phyloP scores from a whole-genome alignment of 1,140 invertebrate species.

The Copidosoma floridanum region DNA sequence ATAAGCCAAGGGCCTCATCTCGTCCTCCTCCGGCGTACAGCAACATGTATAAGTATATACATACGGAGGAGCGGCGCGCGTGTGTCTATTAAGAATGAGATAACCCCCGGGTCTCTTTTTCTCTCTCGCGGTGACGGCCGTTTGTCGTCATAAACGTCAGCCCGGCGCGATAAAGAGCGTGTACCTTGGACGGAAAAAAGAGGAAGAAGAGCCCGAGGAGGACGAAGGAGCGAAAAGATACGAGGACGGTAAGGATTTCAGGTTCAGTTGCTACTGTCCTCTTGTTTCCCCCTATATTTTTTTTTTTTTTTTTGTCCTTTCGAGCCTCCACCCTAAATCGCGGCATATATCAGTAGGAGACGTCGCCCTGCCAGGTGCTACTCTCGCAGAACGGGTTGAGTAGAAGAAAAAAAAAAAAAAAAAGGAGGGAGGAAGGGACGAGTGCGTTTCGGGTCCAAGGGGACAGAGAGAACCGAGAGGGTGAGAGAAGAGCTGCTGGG shows the following conservation, averaged over 20 bases:
- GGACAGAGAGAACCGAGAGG: too few species aligned
- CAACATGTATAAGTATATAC: too few species aligned
- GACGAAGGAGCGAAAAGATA: constrained; percentile 2
- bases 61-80: neutral
- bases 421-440: neutral
- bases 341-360: constrained; percentile 39
- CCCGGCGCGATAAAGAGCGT: constrained; percentile 37
- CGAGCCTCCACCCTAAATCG: constrained; percentile 25
- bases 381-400: constrained; percentile 36
- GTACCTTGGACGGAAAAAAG: neutral
- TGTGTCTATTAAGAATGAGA: constrained; percentile 26
- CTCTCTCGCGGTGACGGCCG: constrained; percentile 35
- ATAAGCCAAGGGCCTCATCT: neutral
- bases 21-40: too few species aligned
- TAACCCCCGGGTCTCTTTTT: neutral
- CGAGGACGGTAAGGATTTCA: neutral
- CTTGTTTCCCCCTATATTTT: too few species aligned
- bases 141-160: constrained; percentile 45
- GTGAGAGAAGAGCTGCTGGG: too few species aligned
- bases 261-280: neutral
- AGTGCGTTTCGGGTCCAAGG: too few species aligned
- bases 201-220: constrained; percentile 18
- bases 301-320: too few species aligned
- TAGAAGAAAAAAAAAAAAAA: too few species aligned
- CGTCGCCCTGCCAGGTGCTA: constrained; percentile 35